Evolutionary conservation across 2,888 invertebrate species (phyloP).

Genomic region (Odontocolon sp.): DNA sequence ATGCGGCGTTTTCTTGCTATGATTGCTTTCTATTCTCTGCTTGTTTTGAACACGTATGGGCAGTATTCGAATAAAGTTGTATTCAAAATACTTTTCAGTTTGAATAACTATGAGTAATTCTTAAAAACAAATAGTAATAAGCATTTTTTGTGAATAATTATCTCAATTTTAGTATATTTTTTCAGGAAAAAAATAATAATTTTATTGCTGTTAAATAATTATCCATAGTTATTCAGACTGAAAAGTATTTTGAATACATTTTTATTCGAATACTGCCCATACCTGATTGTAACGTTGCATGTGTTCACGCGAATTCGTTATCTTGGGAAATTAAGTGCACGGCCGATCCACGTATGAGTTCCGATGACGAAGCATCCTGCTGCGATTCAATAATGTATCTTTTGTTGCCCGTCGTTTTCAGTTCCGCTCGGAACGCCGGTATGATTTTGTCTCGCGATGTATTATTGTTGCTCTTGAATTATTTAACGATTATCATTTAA

Average conservation of each 20-base stretch:
- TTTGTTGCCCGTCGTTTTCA: slow-evolving; percentile 25
- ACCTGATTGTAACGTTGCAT: slow-evolving; percentile 1
- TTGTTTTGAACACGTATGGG: no score
- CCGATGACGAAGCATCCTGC: slow-evolving; percentile 51
- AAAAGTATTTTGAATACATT: no score
- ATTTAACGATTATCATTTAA: background rate
- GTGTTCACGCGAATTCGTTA: slow-evolving; percentile 48
- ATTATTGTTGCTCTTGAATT: background rate
- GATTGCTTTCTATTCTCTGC: slow-evolving; percentile 53
- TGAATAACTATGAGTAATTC: no score
- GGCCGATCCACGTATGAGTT: slow-evolving; percentile 33
- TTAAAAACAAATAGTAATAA: no score
- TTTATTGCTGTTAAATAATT: no score
- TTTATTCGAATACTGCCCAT: no score
- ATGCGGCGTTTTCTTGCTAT: slow-evolving; percentile 51
- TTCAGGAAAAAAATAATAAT: no score
- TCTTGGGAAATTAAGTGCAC: slow-evolving; percentile 46
- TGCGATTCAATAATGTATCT: slow-evolving; percentile 3
- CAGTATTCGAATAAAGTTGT: no score
- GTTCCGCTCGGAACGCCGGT: background rate
- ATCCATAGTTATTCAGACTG: no score
- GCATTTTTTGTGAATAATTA: no score
- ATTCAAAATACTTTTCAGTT: no score
- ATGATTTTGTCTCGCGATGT: background rate
- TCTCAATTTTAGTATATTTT: no score